Evolutionary conservation across 2,888 invertebrate genomes (phyloP).

Genomic region (Sabellastarte sp.): DNA sequence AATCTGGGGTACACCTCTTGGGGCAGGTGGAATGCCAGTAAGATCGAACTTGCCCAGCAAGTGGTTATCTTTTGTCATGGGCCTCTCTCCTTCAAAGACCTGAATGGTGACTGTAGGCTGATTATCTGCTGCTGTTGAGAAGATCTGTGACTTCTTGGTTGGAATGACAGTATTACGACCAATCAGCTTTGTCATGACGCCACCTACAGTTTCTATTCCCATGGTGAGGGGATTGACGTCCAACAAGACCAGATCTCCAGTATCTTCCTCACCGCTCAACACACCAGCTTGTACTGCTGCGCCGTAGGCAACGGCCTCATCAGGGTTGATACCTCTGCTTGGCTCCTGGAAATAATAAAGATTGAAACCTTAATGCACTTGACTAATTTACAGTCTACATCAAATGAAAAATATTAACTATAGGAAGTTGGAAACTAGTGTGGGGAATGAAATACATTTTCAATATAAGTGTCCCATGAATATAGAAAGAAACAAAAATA

Average conservation of each 20-base stretch:
- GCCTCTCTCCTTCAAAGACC: conserved; percentile 94
- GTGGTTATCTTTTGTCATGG: conserved; percentile 99
- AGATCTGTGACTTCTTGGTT: conserved; percentile 98
- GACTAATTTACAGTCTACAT: too few relatives aligned
- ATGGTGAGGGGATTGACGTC: conserved; percentile 98
- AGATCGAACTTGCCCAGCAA: conserved; percentile 96
- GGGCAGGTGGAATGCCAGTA: conserved; percentile 86
- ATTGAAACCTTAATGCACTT: too few relatives aligned
- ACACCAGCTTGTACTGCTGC: conserved; percentile 99
- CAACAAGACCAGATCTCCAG: conserved; percentile 88
- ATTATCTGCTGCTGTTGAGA: conserved; percentile 98
- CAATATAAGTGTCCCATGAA: too few relatives aligned
- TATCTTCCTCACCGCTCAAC: conserved; percentile 94
- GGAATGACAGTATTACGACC: conserved; percentile 98
- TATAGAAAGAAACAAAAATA: too few relatives aligned
- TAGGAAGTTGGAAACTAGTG: too few relatives aligned
- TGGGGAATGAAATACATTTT: too few relatives aligned
- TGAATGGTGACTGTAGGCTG: conserved; percentile 99
- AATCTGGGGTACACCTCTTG: conserved; percentile 61
- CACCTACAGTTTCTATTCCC: conserved; percentile 99
- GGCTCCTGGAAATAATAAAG: conserved; percentile 71
- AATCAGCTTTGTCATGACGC: conserved; percentile 99
- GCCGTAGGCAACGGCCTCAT: conserved; percentile 98
- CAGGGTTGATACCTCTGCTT: conserved; percentile 95
- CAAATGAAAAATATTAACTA: too few relatives aligned